Conservation (phyloP, 2,888 invertebrate species). For the Yponomeuta cagnagella region DNA sequence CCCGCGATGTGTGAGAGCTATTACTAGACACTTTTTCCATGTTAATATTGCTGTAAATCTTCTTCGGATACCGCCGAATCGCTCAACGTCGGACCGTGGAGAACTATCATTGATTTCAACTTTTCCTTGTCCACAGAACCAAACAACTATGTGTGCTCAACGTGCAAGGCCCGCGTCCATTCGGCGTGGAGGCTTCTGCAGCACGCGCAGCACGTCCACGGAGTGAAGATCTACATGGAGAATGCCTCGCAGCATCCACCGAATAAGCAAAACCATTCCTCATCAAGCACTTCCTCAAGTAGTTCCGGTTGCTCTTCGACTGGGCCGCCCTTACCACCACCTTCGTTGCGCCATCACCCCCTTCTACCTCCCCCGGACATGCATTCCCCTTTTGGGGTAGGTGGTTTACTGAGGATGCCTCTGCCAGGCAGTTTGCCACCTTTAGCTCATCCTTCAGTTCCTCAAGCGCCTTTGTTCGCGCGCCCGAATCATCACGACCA, state of each 20-base stretch:
- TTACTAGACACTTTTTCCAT: slow-evolving; percentile 74
- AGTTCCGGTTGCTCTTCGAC: slow-evolving; percentile 73
- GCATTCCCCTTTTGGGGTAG: slow-evolving; percentile 85
- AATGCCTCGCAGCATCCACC: slow-evolving; percentile 59
- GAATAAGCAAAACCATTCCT: slow-evolving; percentile 73
- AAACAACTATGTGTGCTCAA: slow-evolving; percentile 94
- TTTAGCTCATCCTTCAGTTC: slow-evolving; percentile 81
- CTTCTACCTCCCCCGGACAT: slow-evolving; percentile 82
- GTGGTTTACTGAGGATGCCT: slow-evolving; percentile 84
- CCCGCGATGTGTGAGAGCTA: slow-evolving; percentile 74
- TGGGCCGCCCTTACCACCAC: slow-evolving; percentile 75
- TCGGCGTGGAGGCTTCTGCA: slow-evolving; percentile 98
- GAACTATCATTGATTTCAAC: slow-evolving; percentile 4
- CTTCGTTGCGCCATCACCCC: slow-evolving; percentile 80
- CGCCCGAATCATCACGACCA: slow-evolving; percentile 87
- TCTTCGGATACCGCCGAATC: slow-evolving; percentile 22
- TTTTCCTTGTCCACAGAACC: slow-evolving; percentile 83
- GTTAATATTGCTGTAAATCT: slow-evolving; percentile 73
- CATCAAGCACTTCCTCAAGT: slow-evolving; percentile 75
- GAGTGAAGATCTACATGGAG: slow-evolving; percentile 93
- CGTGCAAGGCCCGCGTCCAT: slow-evolving; percentile 92
- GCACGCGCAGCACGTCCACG: slow-evolving; percentile 95
- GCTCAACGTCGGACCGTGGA: slow-evolving; percentile 13
- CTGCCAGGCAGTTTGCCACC: slow-evolving; percentile 79
- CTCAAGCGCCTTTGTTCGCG: slow-evolving; percentile 83